Evolutionary conservation across 2,888 invertebrate species (phyloP), one percentile per base, ranked within the genome.

Genomic region (Nomada lathburiana): DNA sequence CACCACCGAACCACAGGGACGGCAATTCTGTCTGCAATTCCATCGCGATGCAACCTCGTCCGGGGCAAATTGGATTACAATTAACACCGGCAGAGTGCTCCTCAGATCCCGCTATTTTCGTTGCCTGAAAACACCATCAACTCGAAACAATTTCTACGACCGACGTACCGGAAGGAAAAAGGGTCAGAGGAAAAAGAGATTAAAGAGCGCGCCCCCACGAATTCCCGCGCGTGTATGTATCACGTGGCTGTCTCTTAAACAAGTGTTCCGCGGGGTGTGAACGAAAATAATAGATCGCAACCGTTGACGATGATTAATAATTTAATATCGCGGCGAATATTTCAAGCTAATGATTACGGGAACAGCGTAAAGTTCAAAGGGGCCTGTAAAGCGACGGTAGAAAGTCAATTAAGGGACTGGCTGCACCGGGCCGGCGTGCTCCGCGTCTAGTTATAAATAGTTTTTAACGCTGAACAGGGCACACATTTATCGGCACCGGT

Each of bases 391-490:
- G 55, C n/a, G 57, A 16, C 59, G 53, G 71, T 47, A 9, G 78
- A 80, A 78, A 78, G 80, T 78, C 79, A 80, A 80, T 80, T 80
- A 80, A 67, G 79, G 63, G 60, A 50, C 80, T 26, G 64, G 10
- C 78, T n/a, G 50, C 47, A 13, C 26, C 20, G 26, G 2, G 29
- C 11, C 9, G 11, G 36, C 62, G 26, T 55, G 68, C 50, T 13
- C 42, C 63, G 53, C 36, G 70, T 69, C 50, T 23, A 68, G 76
- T 78, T 77, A 80, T 80, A 80, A 80, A 80, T 80, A 80, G 80
- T 80, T 80, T 80, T 80, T 60, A 69, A 65, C 53, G 53, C 53
- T 53, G 53, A 78, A 79, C 57, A 63, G 47, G 76, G 68, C 68
- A 42, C 65, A 72, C 50, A 65, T 29, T 50, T 59, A 64, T 70